Evolutionary conservation across 2,797 vertebrate species (phyloP), one percentile per base, ranked within the genome.

Genomic region (Pipistrellus nathusii): DNA sequence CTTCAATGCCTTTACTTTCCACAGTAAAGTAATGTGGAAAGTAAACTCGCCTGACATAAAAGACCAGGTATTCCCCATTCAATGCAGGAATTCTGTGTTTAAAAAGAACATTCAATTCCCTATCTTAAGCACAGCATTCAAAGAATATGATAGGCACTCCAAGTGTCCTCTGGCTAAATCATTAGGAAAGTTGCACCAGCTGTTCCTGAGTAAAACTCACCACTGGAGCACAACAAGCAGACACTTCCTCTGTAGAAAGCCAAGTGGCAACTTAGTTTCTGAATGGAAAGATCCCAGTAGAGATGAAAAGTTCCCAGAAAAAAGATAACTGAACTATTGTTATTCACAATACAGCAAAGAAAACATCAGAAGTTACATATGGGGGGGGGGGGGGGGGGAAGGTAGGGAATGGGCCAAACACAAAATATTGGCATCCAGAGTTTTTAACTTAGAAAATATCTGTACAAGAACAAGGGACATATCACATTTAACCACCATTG

Each of bases 1-100:
- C 76, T 81, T 73, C 48, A 83, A 81, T 66, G 44, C 32, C 55
- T 90, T 91, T 77, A 75, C 17, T 81, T 88, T 57, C 72, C 57
- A 90, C 2, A 88, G 69, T 38, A 5, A 38, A 38, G 4, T 7
- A 41, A 41, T 41, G 38, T 41, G 38, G 38, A 41, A 41, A 41
- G 38, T 41, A 95, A 66, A 85, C 94, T 68, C 35, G 88, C 78
- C 9, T 73, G 21, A 85, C 57, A 68, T 68, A 75, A 57, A 68
- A 75, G 51, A 94, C 6, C 23, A 85, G 48, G 4, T 85, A 91
- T 32, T 85, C 95, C 75, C 66, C 69, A 96, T 57, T 92, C 83
- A 93, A 76, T 38, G 91, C n/a, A 95, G 81, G 27, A 93, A 95
- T 78, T 87, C 68, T 88, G 2, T 89, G 77, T 41, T 71, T 66